phyloP scores from a whole-genome alignment of 2,797 vertebrate species.

The Acanthiza pusilla region DNA sequence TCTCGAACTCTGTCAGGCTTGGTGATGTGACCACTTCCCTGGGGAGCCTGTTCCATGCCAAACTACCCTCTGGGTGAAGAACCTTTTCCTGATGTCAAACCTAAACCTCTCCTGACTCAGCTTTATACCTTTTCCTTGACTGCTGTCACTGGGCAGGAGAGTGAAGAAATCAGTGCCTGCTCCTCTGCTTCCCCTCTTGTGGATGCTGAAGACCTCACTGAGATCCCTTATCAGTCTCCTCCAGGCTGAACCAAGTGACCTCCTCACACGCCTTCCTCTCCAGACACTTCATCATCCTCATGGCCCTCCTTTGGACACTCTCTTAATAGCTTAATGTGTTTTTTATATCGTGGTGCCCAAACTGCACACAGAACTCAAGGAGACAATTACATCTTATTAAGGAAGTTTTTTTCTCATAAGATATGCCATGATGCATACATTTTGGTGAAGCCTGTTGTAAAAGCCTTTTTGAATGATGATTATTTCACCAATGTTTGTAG shows the following conservation, averaged over 20 bases:
- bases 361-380: neutral
- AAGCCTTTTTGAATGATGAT: neutral
- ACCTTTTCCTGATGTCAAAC: fast-evolving
- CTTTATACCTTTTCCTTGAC: neutral
- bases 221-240: neutral
- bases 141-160: neutral
- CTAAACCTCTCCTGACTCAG: neutral
- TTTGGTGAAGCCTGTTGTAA: neutral
- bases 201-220: neutral
- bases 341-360: neutral
- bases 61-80: neutral
- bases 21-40: neutral
- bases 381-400: neutral
- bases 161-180: neutral
- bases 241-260: neutral
- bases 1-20: neutral
- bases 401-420: neutral
- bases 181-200: neutral
- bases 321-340: neutral
- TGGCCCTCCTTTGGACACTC: neutral
- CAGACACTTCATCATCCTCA: neutral
- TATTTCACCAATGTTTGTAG: neutral
- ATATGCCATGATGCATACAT: neutral
- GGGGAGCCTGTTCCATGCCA: neutral
- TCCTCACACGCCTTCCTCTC: neutral